phyloP scores from a whole-genome alignment of 2,797 vertebrate species.

The Halcyon smyrnensis region DNA sequence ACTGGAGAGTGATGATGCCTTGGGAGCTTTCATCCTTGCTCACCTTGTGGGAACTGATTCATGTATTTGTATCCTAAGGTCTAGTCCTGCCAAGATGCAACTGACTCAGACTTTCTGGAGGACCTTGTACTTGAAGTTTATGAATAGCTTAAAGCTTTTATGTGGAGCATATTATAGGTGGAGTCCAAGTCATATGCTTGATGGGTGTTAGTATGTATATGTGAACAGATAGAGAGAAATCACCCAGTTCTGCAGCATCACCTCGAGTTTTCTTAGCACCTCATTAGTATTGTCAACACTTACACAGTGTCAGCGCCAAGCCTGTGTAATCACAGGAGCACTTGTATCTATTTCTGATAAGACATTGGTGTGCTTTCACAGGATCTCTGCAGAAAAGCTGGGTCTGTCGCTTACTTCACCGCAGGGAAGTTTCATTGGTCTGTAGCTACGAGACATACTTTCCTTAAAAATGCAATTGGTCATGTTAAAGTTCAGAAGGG shows the following conservation, averaged over 20 bases:
- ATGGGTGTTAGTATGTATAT: not conserved
- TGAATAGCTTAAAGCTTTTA: not conserved
- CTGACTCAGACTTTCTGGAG: not conserved
- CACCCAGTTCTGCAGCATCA: not conserved
- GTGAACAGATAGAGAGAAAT: not conserved
- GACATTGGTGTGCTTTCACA: not conserved
- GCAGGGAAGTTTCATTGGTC: not conserved
- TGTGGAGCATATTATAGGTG: not conserved
- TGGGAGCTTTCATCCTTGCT: not conserved
- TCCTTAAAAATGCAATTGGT: not conserved
- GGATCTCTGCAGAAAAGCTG: not conserved
- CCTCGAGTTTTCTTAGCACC: not conserved
- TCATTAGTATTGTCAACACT: conserved; percentile 14
- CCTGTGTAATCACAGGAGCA: not conserved
- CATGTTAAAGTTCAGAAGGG: not conserved
- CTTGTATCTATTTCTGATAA: conserved; percentile 15
- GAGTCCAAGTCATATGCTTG: not conserved
- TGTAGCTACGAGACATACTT: not conserved
- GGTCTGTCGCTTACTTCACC: not conserved
- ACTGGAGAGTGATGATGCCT: not conserved
- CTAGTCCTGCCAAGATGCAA: not conserved
- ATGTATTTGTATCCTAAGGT: not conserved
- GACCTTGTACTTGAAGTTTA: not conserved
- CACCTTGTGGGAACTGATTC: not conserved
- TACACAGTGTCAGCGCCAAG: not conserved